These are phyloP conservation scores for Chrosomus eos DNA, from an alignment of 2,797 vertebrate genomes.

Conservation along the genomic window DNA sequence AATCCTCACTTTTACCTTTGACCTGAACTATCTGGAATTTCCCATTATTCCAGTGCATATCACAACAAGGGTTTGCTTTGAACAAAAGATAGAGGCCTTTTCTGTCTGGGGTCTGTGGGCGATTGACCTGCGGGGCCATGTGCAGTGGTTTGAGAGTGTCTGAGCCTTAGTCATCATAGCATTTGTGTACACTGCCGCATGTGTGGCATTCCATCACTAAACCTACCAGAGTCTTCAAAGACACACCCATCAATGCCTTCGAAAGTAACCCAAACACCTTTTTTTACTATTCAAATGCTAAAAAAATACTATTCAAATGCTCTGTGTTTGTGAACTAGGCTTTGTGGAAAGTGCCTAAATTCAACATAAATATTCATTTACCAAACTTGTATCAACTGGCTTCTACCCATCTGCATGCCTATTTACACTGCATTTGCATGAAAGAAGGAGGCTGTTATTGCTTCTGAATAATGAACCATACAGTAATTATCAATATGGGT, in stretches of 20 bases:
- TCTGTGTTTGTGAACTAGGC: conserved; percentile 4
- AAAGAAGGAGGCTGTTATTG: not conserved
- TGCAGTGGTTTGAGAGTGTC: conserved; percentile 59
- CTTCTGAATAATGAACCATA: not conserved
- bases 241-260: conserved; percentile 25
- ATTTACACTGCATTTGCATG: not conserved
- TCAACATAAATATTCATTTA: conserved; percentile 11
- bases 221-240: conserved; percentile 52
- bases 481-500: conserved; percentile 5
- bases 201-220: conserved; percentile 70
- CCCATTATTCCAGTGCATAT: conserved; percentile 41
- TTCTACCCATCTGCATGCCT: not conserved
- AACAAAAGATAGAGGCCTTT: conserved; percentile 47
- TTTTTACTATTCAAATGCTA: not conserved
- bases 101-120: conserved; percentile 45
- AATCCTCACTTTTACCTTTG: conserved; percentile 42
- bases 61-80: conserved; percentile 44
- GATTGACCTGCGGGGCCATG: conserved; percentile 44
- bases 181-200: conserved; percentile 72
- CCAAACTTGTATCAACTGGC: not conserved
- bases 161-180: conserved; percentile 65
- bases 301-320: not conserved
- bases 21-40: conserved; percentile 48
- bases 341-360: not conserved
- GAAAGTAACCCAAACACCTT: conserved; percentile 7